Base-by-base conservation (phyloP, 1,140 invertebrate genomes). In the Aphaenogaster ashmeadi region DNA sequence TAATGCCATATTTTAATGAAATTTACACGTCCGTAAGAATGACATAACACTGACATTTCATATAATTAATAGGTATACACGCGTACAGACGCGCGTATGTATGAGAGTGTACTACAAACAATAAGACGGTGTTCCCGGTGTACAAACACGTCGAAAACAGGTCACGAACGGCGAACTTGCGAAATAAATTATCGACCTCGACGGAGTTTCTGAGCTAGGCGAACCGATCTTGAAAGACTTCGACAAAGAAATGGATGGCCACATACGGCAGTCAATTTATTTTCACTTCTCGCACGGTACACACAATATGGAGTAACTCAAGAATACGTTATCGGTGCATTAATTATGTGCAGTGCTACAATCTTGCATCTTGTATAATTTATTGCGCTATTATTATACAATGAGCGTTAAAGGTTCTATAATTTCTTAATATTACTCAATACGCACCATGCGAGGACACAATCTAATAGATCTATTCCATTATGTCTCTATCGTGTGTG, bases 161-260 rank as follows among this genome's bases (percentile, higher is more conserved):
- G 72, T 60, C 62, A 58, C 72, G 21, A 6, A 33, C 41, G 27
- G 41, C 52, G 36, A 83, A 90, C 64, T 89, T 87, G 77, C 56
- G 58, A 84, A 89, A 89, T 90, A 79, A 79, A 90, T 90, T 90
- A 89, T 84, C 88, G 85, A 54, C 69, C 33, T 66, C 41, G n/a
- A 11, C 62, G 15, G n/a, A 72, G 21, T 47, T 36, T 15, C 52
- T 27, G 13, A 41, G n/a, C 38, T 50, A 27, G 83, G 44, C 9
- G 62, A 71, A 83, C n/a, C 75, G 77, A 87, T 89, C 67, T 58
- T 71, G 69, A 75, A 64, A 58, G 41, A 60, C 62, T 80, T 90
- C 71, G 60, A 74, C 52, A 58, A 58, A 69, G 11, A 58, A 83
- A 74, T 83, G 27, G 15, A 81, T 71, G 9, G 52, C 74, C 9